Base-by-base conservation (phyloP, 1,140 invertebrate species). In the Belonocnema kinseyi region DNA sequence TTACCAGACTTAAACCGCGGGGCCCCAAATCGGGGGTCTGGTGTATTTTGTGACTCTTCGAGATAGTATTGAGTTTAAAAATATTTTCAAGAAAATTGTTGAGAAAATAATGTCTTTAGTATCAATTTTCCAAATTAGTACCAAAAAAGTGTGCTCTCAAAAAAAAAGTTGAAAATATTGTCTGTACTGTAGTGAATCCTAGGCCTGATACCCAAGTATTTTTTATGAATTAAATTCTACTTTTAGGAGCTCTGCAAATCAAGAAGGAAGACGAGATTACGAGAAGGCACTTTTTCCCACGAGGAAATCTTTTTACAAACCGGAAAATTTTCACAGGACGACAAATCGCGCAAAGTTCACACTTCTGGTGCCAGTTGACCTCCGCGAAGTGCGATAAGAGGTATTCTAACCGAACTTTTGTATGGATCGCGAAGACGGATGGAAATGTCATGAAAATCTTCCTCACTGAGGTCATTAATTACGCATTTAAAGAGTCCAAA, bases 391-490 rank as follows among this genome's bases (percentile, higher is more conserved):
- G 26, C n/a, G 61, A 66, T 66, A 66, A 66, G 61, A 33, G 61
- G 40, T 66, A 66, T 66, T 66, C 26, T 26, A 66, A 40, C 4
- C 26, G 61, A 66, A 66, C 61, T 66, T 66, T 66, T 66, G 61
- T 40, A 33, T 40, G 61, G 26, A 66, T 40, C 19, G 61, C 21
- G 61, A 66, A 66, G 61, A 66, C 61, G 26, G 16, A 66, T 40
- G 26, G 26, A 40, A 66, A 66, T 8, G n/a, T 13, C 14, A 13
- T n/a, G 40, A 66, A 66, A 66, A 66, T 66, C n/a, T 66, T 40
- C 40, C 61, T 66, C 61, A 66, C 26, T 66, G 6, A 7, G 61
- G 61, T 66, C 61, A 66, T 66, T 66, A 66, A 66, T 66, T 66
- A 66, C 61, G 61, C 61, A 66, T 66, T 66, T 66, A 66, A 66